These are phyloP conservation scores for Spheniscus humboldti DNA, from an alignment of 2,797 vertebrate species.

Conservation along the genomic window DNA sequence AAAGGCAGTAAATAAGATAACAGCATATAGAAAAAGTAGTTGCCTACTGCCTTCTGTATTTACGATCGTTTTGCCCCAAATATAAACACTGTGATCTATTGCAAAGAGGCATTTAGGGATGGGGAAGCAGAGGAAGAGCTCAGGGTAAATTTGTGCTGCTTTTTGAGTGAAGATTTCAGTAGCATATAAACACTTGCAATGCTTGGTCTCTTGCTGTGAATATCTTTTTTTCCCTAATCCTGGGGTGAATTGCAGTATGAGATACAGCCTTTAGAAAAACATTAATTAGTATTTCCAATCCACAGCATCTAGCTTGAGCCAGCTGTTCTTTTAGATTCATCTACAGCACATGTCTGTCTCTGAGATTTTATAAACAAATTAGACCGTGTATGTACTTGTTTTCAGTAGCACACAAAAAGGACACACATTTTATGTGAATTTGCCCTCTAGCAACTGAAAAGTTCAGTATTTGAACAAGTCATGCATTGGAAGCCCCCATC, in stretches of 20 bases:
- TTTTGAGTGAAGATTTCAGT: slow-evolving; percentile 15
- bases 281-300: slow-evolving; percentile 42
- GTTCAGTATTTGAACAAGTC: background rate
- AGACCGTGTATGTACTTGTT: background rate
- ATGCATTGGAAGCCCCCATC: background rate
- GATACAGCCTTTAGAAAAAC: slow-evolving; percentile 28
- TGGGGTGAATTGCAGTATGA: background rate
- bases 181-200: background rate
- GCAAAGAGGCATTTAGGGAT: background rate
- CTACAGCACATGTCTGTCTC: background rate
- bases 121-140: background rate
- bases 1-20: background rate
- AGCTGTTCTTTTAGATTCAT: slow-evolving; percentile 31
- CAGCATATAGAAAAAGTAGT: background rate
- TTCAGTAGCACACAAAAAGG: background rate
- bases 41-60: background rate
- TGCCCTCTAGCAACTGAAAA: background rate
- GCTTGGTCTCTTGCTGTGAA: background rate
- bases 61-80: background rate
- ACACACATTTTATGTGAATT: background rate
- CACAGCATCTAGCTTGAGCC: background rate
- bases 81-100: background rate
- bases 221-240: background rate
- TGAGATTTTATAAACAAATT: background rate
- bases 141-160: background rate